Evolutionary conservation across 2,113 vertebrate genomes (phyloP), one percentile per base, ranked within the genome.

Genomic region (Osmerus mordax): DNA sequence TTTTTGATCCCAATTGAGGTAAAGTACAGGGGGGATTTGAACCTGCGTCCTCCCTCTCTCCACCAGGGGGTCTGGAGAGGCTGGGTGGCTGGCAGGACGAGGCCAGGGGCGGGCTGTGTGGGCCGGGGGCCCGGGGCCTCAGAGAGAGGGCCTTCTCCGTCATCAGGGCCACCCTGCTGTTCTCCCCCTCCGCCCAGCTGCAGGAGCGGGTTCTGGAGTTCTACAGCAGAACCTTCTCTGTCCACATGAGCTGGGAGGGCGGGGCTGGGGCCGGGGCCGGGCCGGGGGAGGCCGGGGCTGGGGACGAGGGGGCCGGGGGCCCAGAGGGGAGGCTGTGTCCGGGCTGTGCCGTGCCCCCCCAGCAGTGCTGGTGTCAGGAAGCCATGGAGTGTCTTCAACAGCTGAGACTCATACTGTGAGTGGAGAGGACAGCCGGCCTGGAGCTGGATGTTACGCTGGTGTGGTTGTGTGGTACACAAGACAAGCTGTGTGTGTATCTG

Each of bases 111-210:
- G 87, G 83, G 16, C 80, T 91, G 15, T 51, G 92, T 75, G 93
- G 95, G 3, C 90, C 93, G 6, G 93, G 94, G 12, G 87, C 92
- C 0, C 84, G 86, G 0, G 92, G 92, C 8, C 92, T 97, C 66
- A 89, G 86, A 12, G 94, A 97, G 14, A 94, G 93, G 41, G 95
- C 96, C 21, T 94, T 94, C 81, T 95, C 94, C 68, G 91, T 96
- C 87, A 91, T 97, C 84, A 92, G 94, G 53, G 96, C 95, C 7
- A 93, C 96, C 58, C 91, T 98, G n/a, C 94, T 98, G 78, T 98
- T 96, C 84, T 93, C 96, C 19, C 95, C 95, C 0, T 89, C 93
- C 1, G 90, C 92, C 0, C 75, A 91, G 56, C 96, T 99, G 55
- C 95, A 95, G 89, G 91, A 94, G 7, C 91, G 93, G 68, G 91